A percentile compares a stretch with the other conserved stretches of the same genome.
Evolutionary conservation across 2,888 invertebrate species (phyloP).

Genomic region (Melanotus villosus): DNA sequence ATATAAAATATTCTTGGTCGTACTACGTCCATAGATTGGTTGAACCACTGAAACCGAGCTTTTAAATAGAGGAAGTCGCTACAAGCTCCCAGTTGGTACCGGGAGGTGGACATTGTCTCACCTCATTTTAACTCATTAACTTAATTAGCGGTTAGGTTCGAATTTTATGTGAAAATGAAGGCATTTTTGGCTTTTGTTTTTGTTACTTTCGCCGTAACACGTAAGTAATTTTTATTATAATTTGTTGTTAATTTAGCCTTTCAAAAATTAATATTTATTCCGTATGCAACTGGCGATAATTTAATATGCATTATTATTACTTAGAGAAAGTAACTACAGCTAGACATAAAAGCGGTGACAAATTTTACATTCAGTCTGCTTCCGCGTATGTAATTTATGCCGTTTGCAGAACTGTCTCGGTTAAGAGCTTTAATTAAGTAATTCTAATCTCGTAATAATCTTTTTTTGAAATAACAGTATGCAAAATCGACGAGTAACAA

Average conservation of each 20-base stretch:
- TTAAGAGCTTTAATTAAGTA: not conserved
- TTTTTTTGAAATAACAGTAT: not conserved
- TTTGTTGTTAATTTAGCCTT: not conserved
- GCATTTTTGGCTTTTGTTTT: constrained; percentile 35
- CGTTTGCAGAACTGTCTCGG: not conserved
- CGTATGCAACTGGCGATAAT: too few relatives aligned
- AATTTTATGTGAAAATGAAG: constrained; percentile 45
- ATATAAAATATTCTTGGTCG: constrained; percentile 42
- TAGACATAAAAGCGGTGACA: not conserved
- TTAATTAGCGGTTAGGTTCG: constrained; percentile 43
- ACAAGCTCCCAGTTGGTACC: constrained; percentile 59
- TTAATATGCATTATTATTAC: constrained; percentile 18
- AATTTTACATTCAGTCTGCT: not conserved
- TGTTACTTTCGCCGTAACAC: constrained; percentile 29
- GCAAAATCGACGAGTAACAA: not conserved
- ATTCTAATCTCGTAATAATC: not conserved
- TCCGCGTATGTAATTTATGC: constrained; percentile 4
- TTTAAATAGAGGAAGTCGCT: constrained; percentile 61
- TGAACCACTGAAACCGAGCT: constrained; percentile 56
- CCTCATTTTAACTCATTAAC: constrained; percentile 49
- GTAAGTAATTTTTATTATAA: constrained; percentile 45
- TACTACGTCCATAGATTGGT: constrained; percentile 44
- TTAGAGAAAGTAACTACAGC: constrained; percentile 10
- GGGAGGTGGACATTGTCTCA: constrained; percentile 60
- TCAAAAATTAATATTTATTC: not conserved